Conservation (phyloP, 2,113 vertebrate species). For the Cromileptes altivelis region DNA sequence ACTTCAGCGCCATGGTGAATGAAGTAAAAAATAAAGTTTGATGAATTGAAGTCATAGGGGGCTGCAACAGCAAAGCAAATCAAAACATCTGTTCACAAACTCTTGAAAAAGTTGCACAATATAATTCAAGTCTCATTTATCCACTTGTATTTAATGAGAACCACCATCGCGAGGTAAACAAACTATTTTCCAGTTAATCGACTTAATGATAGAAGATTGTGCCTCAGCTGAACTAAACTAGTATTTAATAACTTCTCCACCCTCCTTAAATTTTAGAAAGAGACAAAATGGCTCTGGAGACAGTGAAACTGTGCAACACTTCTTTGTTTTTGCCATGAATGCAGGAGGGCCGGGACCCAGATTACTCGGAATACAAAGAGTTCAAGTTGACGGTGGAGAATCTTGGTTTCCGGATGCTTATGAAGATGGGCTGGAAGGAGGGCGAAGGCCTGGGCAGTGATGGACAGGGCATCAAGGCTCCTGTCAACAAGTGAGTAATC, state of each 20-base stretch:
- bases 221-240: background rate
- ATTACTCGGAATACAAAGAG: conserved; percentile 98
- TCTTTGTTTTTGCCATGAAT: background rate
- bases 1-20: too few species aligned
- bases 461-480: conserved; percentile 94
- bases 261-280: background rate
- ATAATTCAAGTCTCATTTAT: too few species aligned
- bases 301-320: background rate
- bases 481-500: conserved; percentile 91
- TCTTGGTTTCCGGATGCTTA: conserved; percentile 98
- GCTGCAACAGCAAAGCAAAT: too few species aligned
- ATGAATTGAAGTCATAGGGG: too few species aligned
- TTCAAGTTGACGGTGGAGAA: conserved; percentile 99
- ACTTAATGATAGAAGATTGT: background rate
- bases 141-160: background rate
- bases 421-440: conserved; percentile 99
- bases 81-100: too few species aligned
- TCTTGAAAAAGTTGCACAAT: too few species aligned
- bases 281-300: background rate
- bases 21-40: too few species aligned
- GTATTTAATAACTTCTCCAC: background rate
- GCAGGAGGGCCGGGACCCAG: conserved; percentile 96
- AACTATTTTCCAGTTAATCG: background rate
- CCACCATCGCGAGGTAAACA: background rate
- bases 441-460: conserved; percentile 95